Evolutionary conservation across 2,888 invertebrate genomes (phyloP).

Genomic region (Drosophila ezoana): DNA sequence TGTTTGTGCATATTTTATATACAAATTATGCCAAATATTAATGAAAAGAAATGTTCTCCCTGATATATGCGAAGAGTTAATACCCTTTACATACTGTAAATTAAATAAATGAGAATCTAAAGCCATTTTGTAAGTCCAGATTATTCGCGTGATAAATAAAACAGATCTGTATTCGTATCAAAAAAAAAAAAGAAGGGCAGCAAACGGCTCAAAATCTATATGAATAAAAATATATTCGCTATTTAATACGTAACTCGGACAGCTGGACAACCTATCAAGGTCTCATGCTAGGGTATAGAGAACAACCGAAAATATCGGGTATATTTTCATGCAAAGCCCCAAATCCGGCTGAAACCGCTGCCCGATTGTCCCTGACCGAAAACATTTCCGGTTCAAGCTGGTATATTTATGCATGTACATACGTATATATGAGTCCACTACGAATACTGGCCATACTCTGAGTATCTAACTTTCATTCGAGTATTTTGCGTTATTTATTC

Average conservation of each 20-base stretch:
- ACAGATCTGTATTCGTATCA: no score
- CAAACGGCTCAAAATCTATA: no score
- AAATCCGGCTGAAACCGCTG: conserved; percentile 50
- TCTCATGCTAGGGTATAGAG: conserved; percentile 3
- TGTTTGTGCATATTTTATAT: no score
- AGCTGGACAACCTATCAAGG: no score
- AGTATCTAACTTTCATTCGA: conserved; percentile 49
- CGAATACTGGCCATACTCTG: conserved; percentile 21
- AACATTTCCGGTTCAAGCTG: conserved; percentile 58
- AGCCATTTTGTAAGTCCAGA: no score
- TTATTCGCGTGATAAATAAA: no score
- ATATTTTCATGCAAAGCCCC: conserved; percentile 40
- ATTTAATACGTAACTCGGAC: no score
- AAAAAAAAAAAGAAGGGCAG: no score
- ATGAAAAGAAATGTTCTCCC: not conserved
- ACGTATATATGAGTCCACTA: conserved; percentile 22
- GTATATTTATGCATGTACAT: conserved; percentile 19
- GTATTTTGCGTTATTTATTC: conserved; percentile 67
- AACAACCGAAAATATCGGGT: conserved; percentile 22
- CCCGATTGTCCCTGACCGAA: conserved; percentile 60
- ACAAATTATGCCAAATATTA: conserved; percentile 50
- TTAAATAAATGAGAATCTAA: no score
- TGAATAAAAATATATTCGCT: no score
- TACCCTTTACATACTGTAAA: conserved; percentile 9
- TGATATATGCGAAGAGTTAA: not conserved